A percentile compares a stretch with the other conserved stretches of the same genome.
Conservation (phyloP, 1,140 invertebrate genomes). For the Achatina immaculata region DNA sequence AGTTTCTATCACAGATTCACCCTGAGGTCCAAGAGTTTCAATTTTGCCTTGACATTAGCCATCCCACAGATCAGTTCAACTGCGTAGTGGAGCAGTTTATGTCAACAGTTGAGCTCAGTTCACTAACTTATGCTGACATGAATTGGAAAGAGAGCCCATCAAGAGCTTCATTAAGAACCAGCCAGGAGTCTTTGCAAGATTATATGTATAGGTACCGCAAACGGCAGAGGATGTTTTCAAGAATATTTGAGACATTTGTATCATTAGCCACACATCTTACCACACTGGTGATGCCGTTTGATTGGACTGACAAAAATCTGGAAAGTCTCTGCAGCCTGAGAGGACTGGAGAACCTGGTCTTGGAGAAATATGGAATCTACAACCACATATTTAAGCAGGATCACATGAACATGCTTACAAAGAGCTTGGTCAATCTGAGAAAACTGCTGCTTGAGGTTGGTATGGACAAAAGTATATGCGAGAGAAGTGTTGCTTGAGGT, state of each 20-base stretch:
- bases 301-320: conserved; percentile 64
- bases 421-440: conserved; percentile 16
- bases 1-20: conserved; percentile 49
- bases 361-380: conserved; percentile 60
- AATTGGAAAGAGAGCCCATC: conserved; percentile 70
- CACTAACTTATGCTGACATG: conserved; percentile 57
- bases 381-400: conserved; percentile 27
- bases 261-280: conserved; percentile 53
- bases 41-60: conserved; percentile 67
- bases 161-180: conserved; percentile 58
- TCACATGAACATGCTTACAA: conserved; percentile 13
- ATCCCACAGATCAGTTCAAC: conserved; percentile 58
- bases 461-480: neutral
- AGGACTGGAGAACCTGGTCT: conserved; percentile 57
- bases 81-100: conserved; percentile 55
- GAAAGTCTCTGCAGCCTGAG: conserved; percentile 56
- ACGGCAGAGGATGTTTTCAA: conserved; percentile 60
- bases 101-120: conserved; percentile 43
- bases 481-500: no score
- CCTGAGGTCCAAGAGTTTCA: conserved; percentile 60
- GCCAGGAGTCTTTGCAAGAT: conserved; percentile 36
- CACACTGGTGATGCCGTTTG: conserved; percentile 67
- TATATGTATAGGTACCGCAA: conserved; percentile 55
- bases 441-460: conserved; percentile 33
- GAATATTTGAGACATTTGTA: conserved; percentile 64